phyloP scores from a whole-genome alignment of 2,888 invertebrate species.

The Morpho achilles region DNA sequence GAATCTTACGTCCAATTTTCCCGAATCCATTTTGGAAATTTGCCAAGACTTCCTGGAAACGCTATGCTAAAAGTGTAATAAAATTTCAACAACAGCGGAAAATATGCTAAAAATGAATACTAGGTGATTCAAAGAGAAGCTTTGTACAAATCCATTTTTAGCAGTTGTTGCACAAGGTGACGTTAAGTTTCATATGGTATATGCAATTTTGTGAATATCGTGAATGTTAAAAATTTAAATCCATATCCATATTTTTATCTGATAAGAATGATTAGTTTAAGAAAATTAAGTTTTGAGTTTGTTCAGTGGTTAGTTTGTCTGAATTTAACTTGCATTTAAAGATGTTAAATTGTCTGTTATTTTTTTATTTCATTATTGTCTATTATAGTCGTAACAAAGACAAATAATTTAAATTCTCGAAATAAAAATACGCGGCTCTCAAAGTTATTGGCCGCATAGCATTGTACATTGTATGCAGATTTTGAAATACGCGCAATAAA shows the following conservation, averaged over 20 bases:
- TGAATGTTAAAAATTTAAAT: no score
- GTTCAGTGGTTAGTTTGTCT: no score
- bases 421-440: constrained; percentile 22
- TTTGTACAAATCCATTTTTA: no score
- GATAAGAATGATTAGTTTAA: no score
- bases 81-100: constrained; percentile 2
- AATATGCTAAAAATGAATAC: no score
- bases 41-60: constrained; percentile 6
- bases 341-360: constrained; percentile 1
- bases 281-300: no score
- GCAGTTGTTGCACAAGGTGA: no score
- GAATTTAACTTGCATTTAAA: no score
- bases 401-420: constrained; percentile 26
- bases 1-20: not conserved
- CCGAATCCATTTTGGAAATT: constrained; percentile 1
- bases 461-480: constrained; percentile 34
- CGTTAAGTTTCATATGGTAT: no score
- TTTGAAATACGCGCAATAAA: constrained; percentile 26
- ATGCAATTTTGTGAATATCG: no score
- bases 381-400: constrained; percentile 26
- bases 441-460: constrained; percentile 26
- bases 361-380: constrained; percentile 14
- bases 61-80: constrained; percentile 8
- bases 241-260: no score
- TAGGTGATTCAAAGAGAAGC: no score